These are phyloP conservation scores for Scolopax mira DNA, from an alignment of 2,113 vertebrate species.

Conservation along the genomic window DNA sequence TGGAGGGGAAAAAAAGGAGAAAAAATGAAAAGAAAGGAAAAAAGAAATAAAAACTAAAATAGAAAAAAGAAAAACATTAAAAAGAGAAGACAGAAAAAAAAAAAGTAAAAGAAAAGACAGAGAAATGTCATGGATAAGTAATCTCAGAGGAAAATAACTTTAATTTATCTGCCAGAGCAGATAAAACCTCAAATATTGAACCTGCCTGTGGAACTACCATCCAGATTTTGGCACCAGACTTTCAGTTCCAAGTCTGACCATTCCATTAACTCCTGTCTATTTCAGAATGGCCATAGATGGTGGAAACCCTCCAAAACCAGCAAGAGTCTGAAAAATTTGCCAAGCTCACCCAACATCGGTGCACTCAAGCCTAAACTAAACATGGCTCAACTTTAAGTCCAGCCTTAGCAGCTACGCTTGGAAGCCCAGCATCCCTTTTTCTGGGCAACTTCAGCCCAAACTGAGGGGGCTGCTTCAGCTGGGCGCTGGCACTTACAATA, in stretches of 20 bases:
- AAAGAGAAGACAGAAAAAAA: neutral
- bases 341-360: fast-evolving
- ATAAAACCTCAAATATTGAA: neutral
- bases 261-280: fast-evolving
- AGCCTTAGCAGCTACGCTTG: fast-evolving
- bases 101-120: too few species aligned
- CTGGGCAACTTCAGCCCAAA: neutral
- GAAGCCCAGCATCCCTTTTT: neutral
- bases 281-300: fast-evolving
- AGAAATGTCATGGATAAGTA: too few species aligned
- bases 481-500: neutral
- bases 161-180: neutral
- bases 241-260: fast-evolving
- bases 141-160: neutral
- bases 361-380: neutral
- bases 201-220: fast-evolving
- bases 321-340: fast-evolving
- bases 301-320: neutral
- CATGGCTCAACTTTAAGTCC: neutral
- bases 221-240: fast-evolving
- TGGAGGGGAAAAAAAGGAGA: fast-evolving
- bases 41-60: neutral
- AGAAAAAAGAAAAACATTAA: neutral
- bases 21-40: too few species aligned
- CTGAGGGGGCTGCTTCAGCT: fast-evolving